Evolutionary conservation across 2,888 invertebrate genomes (phyloP), one percentile per base, ranked within the genome.

Genomic region (Crepidodera aurea): DNA sequence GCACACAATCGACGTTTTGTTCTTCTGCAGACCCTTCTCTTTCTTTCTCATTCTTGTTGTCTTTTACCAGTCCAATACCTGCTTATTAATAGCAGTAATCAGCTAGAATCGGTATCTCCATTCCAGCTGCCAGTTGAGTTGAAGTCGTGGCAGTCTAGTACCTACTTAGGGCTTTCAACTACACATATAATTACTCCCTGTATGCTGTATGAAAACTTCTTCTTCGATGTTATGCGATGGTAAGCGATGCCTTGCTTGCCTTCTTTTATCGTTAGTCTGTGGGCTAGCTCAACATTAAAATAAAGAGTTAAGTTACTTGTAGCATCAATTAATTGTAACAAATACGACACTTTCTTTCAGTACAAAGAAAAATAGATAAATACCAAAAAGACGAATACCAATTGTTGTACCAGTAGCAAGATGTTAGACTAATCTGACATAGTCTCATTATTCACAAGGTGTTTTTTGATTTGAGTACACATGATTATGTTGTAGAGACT

Each of bases 41-140:
- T 34, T 12, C 13, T 34, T 4, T 34, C 22, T 22, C 22, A 22
- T 4, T 22, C 13, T 34, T 12, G 13, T 34, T 8, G 12, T 6
- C 15, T 18, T 40, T 40, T 40, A 18, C 40, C 3, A 18, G 40
- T 18, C 7, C 10, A 18, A 18, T 72, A 70, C 67, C 71, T 66
- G 67, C 69, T 71, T 73, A 72, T 74, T 74, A 74, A 73, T 73
- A 69, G 69, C 51, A 59, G 71, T 72, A 73, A 74, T 74, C 74
- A 73, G 71, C 68, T 73, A 70, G 72, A 73, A 74, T 74, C 74
- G 70, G 70, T 65, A 67, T 68, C 64, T 68, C 66, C 73, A 57
- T 48, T 48, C 67, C 74, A 73, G 73, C 74, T 74, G 73, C 66
- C 68, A 67, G 48, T 44, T 25, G 46, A 67, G 22, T 44, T 25